Base-by-base conservation (phyloP, 2,797 vertebrate genomes). In the Tamandua tetradactyla region DNA sequence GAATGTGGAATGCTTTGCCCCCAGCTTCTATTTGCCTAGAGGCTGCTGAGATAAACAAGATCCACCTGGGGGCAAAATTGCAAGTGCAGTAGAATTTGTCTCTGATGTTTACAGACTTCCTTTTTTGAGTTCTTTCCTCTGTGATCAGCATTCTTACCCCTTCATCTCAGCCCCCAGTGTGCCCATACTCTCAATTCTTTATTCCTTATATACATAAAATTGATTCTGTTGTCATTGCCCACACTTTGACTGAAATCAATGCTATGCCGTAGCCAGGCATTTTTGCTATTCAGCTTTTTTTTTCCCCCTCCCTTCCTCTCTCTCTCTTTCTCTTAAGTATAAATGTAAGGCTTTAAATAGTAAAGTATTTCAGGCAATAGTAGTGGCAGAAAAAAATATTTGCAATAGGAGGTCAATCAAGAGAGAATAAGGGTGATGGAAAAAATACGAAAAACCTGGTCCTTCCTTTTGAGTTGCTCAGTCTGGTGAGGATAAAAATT, bases 401-500 rank as follows among this genome's bases (percentile, higher is more conserved):
- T 23, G 7, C 23, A 87, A 30, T 40, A 61, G 55, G 52, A 87
- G 27, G 10, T 18, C 27, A 75, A 75, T 79, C 49, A 37, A n/a
- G 37, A 84, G 12, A 61, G 61, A 80, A 23, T 7, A 49, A 71
- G 32, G 32, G 25, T 44, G 59, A 84, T 7, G 6, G 20, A 69
- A 40, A 79, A 32, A 37, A 42, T 79, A 75, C 57, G 37, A 84
- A 55, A n/a, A 72, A 37, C 17, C 17, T 52, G 42, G 49, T 59
- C 27, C 32, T 40, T 68, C 25, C 57, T 55, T 93, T 61, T 69
- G 32, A 89, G 35, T 18, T 66, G 25, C 55, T 91, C 12, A 35
- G 22, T 87, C 55, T 52, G 7, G 13, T n/a, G 62, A 95, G 62
- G 52, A 89, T 75, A 88, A 69, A 84, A 88, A 76, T 44, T 44